phyloP scores from a whole-genome alignment of 1,140 invertebrate species.

The Habropoda laboriosa region DNA sequence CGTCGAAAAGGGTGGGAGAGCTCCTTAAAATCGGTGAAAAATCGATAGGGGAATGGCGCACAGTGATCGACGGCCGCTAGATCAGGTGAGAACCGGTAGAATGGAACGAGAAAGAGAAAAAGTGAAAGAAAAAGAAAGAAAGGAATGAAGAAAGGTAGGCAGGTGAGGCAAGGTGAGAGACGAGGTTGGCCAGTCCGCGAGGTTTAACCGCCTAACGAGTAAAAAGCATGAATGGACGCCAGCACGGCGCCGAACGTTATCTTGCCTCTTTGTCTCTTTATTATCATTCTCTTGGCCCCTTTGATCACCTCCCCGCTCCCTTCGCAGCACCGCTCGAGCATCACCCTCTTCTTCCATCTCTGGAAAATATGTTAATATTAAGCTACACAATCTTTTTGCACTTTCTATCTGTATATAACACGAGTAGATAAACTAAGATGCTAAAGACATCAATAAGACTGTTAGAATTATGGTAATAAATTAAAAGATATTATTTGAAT shows the following conservation, averaged over 20 bases:
- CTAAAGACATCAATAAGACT: no score
- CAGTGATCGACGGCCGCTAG: not conserved
- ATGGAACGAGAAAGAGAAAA: not conserved
- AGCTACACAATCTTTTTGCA: no score
- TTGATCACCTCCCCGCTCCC: constrained; percentile 47
- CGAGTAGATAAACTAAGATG: no score
- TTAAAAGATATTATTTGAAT: no score
- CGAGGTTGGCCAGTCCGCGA: constrained; percentile 36
- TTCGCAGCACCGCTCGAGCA: constrained; percentile 45
- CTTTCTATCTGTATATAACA: no score
- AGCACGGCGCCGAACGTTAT: constrained; percentile 71
- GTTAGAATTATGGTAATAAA: no score
- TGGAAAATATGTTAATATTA: no score
- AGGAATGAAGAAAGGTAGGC: constrained; percentile 10
- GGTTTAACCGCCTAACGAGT: constrained; percentile 66
- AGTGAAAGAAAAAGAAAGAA: constrained; percentile 32
- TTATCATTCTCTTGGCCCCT: constrained; percentile 64
- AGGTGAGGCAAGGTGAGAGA: constrained; percentile 47
- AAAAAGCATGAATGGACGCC: constrained; percentile 74
- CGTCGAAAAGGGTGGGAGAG: no score
- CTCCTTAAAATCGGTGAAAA: not conserved
- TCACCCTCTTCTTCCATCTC: constrained; percentile 29
- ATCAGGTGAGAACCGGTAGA: constrained; percentile 2
- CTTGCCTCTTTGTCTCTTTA: constrained; percentile 67
- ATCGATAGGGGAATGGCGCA: not conserved